Evolutionary conservation across 2,113 vertebrate genomes (phyloP), one percentile per base, ranked within the genome.

Genomic region (Nanorana parkeri): DNA sequence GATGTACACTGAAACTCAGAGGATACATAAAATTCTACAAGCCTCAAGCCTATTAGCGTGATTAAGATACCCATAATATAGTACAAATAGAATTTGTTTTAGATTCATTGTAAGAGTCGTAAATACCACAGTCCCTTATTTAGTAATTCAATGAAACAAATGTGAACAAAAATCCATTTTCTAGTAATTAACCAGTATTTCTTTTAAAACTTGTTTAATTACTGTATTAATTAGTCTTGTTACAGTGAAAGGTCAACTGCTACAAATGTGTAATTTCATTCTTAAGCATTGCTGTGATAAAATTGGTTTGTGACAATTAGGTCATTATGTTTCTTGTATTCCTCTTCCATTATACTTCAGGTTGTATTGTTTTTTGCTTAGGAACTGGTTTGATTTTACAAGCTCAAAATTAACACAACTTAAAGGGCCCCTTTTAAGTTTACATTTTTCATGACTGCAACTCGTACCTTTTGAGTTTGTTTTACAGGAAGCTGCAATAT

Each of bases 321-420:
- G 86, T 93, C 91, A 94, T 93, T 93, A 91, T 92, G 93, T 93
- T 91, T 87, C 87, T 91, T 89, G 91, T 92, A 92, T 92, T 94
- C 84, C 80, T 86, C 91, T n/a, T n/a, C n/a, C n/a, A n/a, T 90
- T 88, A 91, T 87, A 91, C 87, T 93, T 92, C 87, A 87, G 89
- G 91, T 92, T 92, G 89, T 89, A 93, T 92, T 92, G 60, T 36
- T 91, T 88, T 91, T 87, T 90, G 88, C 89, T 88, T 90, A 92
- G 77, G 76, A 90, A 84, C 85, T 88, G 83, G 84, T 87, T 89
- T 89, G 61, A 86, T 87, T 87, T 28, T 52, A 24, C 64, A 84
- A 86, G 84, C 77, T 78, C 75, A 79, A 73, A 61, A 81, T 87
- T 76, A 90, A 84, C 19, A 56, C 21, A 10, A 29, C 54, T 69